These are phyloP conservation scores for Hypena proboscidalis DNA, from an alignment of 2,888 invertebrate genomes.

Conservation along the genomic window DNA sequence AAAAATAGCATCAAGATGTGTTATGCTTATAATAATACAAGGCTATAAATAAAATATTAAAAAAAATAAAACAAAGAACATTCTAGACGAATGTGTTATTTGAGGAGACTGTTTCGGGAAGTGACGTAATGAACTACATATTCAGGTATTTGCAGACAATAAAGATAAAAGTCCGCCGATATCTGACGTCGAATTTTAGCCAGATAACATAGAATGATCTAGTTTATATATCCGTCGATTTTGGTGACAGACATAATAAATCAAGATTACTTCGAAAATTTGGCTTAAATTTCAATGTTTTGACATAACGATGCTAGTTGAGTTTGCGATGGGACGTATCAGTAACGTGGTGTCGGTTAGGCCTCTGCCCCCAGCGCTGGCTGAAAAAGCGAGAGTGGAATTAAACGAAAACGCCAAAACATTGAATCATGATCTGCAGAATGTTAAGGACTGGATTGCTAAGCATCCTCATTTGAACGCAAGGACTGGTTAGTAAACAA, in stretches of 20 bases:
- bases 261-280: conserved; percentile 38
- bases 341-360: conserved; percentile 58
- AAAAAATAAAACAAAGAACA: too few relatives aligned
- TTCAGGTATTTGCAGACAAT: background rate
- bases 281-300: conserved; percentile 25
- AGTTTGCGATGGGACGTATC: conserved; percentile 21
- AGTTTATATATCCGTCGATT: too few relatives aligned
- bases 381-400: conserved; percentile 76
- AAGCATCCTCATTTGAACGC: conserved; percentile 83
- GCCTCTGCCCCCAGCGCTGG: conserved; percentile 55
- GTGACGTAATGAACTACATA: background rate
- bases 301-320: conserved; percentile 24
- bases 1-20: too few relatives aligned
- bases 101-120: background rate
- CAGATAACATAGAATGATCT: background rate
- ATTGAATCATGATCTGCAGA: conserved; percentile 74
- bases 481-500: conserved; percentile 50
- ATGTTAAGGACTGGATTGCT: conserved; percentile 83
- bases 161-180: background rate
- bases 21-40: too few relatives aligned
- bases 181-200: background rate
- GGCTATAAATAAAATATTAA: too few relatives aligned
- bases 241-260: conserved; percentile 47
- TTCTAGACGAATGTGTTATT: too few relatives aligned
- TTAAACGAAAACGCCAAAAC: conserved; percentile 82